phyloP scores from a whole-genome alignment of 1,140 invertebrate genomes.

The Schlechtendalia chinensis region DNA sequence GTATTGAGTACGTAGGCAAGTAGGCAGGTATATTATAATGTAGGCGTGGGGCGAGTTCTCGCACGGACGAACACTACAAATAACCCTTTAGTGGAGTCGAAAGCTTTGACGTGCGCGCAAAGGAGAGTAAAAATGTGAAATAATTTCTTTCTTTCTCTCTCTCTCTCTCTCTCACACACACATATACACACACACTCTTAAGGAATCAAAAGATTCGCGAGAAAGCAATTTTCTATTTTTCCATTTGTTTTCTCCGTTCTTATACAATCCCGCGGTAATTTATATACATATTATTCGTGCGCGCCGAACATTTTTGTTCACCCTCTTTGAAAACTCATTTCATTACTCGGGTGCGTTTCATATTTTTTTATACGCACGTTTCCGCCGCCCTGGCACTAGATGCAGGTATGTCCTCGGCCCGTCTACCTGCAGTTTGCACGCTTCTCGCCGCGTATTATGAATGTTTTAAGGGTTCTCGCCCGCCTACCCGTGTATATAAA shows the following conservation, averaged over 20 bases:
- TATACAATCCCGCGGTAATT: conserved; percentile 2
- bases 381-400: too few species aligned
- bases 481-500: too few species aligned
- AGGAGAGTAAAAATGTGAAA: too few species aligned
- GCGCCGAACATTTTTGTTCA: background rate
- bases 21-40: background rate
- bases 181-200: too few species aligned
- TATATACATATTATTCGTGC: conserved; percentile 18
- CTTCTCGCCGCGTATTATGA: conserved; percentile 4
- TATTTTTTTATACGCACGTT: conserved; percentile 9
- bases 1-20: background rate
- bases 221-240: conserved; percentile 30
- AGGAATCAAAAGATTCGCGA: conserved; percentile 4
- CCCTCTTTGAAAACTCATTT: conserved; percentile 29
- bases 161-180: too few species aligned
- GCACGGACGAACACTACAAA: background rate
- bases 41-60: background rate
- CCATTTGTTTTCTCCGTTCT: background rate
- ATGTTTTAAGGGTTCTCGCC: conserved; percentile 24
- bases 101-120: background rate
- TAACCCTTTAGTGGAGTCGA: background rate
- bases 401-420: too few species aligned
- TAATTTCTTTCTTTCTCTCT: too few species aligned
- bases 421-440: too few species aligned
- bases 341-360: conserved; percentile 17